Evolutionary conservation across 1,140 invertebrate genomes (phyloP), one percentile per base, ranked within the genome.

Genomic region (Drosophila baimaii): DNA sequence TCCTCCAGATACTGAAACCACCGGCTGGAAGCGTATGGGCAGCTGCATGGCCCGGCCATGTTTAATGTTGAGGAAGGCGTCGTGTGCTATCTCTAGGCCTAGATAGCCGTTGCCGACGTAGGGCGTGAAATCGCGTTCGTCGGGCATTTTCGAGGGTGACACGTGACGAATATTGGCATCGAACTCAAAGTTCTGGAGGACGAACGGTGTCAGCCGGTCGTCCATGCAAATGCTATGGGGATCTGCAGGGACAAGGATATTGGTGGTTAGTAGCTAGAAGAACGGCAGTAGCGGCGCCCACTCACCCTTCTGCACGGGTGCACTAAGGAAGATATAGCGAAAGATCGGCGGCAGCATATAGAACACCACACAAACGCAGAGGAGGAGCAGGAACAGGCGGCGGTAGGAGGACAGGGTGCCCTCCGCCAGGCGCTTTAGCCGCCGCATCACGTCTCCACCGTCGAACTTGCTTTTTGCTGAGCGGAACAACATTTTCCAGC

Each of bases 71-170:
- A 97, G 78, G 59, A 94, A 93, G 37, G 95, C 94, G 65, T 96
- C 94, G 27, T 94, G 93, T 59, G 94, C 92, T 21, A 97, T 90
- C 33, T 94, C 93, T 23, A 96, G 77, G 1, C 95, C 96, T 73
- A 97, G 92, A 52, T 95, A 92, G 5, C 96, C 96, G 93, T 98
- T 97, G 56, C 96, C 96, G 29, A 96, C 93, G 91, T 96, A 97
- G 81, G 96, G 95, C 81, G 96, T 93, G 90, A 94, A 96, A 58
- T 93, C 92, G 52, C 94, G 93, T 70, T 95, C 94, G 27, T 90
- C 91, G 5, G 92, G 90, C 31, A 94, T 90, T 25, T 92, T 86
- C 0, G 54, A 46, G 5, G 93, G 92, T 47, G 84, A 69, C 47
- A 93, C 81, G 52, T 94, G 94, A 69, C 94, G 93, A 63, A 97